Percentiles rank a stretch among this genome's conserved stretches.
Conservation (phyloP, 2,113 vertebrate species). For the Dasyornis broadbenti region DNA sequence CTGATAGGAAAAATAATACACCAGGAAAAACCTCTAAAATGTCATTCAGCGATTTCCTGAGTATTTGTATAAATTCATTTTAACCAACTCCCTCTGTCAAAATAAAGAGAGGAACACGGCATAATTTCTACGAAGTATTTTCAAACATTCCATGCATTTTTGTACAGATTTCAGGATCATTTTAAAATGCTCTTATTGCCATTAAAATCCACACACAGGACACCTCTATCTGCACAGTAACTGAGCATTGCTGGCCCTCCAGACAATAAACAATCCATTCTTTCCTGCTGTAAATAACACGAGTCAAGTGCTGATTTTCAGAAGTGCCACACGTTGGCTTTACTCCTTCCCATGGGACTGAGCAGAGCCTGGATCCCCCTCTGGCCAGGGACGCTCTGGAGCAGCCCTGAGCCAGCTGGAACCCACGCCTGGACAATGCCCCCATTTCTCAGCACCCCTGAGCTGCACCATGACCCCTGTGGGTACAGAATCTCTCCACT, state of each 20-base stretch:
- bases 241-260: neutral
- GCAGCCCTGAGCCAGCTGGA: neutral
- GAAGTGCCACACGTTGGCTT: neutral
- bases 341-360: neutral
- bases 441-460: neutral
- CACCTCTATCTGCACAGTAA: neutral
- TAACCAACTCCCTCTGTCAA: neutral
- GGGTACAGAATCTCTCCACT: neutral
- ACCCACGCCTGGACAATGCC: neutral
- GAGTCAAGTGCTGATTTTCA: neutral
- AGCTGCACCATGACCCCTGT: accelerated
- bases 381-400: neutral
- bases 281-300: neutral
- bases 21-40: neutral
- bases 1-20: neutral
- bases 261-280: neutral
- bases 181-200: neutral
- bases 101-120: neutral
- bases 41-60: neutral
- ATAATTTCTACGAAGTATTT: neutral
- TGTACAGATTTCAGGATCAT: neutral
- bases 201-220: neutral
- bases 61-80: neutral
- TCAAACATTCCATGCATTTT: neutral
- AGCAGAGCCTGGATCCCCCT: neutral